Conservation (phyloP, 2,113 vertebrate species). For the human (Homo sapiens) region DNA sequence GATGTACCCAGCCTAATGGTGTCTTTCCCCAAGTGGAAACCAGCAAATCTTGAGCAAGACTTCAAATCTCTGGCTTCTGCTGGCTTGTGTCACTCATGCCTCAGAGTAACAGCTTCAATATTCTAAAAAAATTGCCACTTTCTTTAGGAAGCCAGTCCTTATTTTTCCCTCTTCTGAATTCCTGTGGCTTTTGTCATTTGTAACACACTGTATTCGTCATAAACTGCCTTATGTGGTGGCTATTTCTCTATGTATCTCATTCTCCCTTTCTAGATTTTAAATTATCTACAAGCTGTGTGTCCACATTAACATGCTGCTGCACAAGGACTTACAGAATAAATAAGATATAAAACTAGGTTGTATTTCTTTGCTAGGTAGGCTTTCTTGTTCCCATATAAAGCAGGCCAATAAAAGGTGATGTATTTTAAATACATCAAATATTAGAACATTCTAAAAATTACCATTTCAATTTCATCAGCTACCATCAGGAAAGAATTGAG, state of each 20-base stretch:
- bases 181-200: not conserved
- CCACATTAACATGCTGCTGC: not conserved
- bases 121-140: not conserved
- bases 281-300: not conserved
- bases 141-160: not conserved
- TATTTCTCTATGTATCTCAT: not conserved
- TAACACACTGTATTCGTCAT: not conserved
- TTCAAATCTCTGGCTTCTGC: not conserved
- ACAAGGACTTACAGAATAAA: not conserved
- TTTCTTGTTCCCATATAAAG: constrained; percentile 19
- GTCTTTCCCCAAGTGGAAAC: not conserved
- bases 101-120: not conserved
- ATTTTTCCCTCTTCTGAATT: not conserved
- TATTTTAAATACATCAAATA: constrained; percentile 2
- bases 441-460: constrained; percentile 8
- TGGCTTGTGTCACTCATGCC: not conserved
- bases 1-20: not conserved
- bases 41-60: not conserved
- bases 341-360: not conserved
- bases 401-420: not conserved
- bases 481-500: constrained; percentile 41
- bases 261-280: constrained; percentile 17
- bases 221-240: not conserved
- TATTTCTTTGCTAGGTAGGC: not conserved
- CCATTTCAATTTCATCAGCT: constrained; percentile 40